phyloP scores from a whole-genome alignment of 2,888 invertebrate genomes.

The Therioaphis trifolii region DNA sequence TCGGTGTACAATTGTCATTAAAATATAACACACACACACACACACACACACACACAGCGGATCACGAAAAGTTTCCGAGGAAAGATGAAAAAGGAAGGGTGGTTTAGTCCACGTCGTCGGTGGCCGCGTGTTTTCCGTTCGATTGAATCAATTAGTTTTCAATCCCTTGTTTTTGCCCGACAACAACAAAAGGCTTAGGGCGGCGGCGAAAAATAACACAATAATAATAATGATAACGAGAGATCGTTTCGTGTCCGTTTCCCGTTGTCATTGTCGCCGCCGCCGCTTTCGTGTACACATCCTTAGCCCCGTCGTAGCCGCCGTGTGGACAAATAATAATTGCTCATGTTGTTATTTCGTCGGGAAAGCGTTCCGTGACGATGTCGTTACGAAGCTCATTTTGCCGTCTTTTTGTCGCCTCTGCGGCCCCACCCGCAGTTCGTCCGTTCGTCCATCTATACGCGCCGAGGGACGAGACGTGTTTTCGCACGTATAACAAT shows the following conservation, averaged over 20 bases:
- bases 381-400: constrained; percentile 59
- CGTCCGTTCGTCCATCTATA: not conserved
- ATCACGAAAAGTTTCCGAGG: not conserved
- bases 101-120: constrained; percentile 27
- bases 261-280: not conserved
- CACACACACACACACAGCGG: not conserved
- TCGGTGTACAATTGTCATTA: not conserved
- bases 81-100: not conserved
- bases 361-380: constrained; percentile 42
- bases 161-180: constrained; percentile 60
- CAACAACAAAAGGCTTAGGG: constrained; percentile 59
- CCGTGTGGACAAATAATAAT: constrained; percentile 42
- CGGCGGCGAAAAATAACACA: constrained; percentile 30
- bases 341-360: constrained; percentile 53
- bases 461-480: not conserved
- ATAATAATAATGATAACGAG: constrained; percentile 4
- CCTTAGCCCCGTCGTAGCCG: not conserved
- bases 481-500: not conserved
- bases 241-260: constrained; percentile 59
- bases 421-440: not conserved
- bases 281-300: not conserved
- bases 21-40: not conserved
- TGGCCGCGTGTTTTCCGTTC: constrained; percentile 65
- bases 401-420: not conserved
- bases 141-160: constrained; percentile 66